A percentile compares a stretch with the other conserved stretches of the same genome.
These are phyloP conservation scores for Dendronephthya gigantea DNA, from an alignment of 64 coral and sea anemone genomes.

Conservation along the genomic window DNA sequence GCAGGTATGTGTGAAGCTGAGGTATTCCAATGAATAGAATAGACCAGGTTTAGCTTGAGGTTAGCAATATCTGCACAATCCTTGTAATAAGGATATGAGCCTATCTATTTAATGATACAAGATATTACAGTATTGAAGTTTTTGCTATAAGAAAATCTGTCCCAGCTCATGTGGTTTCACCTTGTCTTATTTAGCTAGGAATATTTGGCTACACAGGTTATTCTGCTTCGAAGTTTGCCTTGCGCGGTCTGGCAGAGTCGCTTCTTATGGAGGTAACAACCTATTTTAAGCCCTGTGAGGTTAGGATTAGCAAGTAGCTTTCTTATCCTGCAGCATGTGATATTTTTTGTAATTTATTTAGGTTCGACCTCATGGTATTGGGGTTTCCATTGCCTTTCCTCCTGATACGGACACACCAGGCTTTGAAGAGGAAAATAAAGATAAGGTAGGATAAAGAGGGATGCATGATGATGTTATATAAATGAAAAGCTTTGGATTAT, in stretches of 20 bases:
- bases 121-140: too few species aligned
- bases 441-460: slow-evolving; percentile 46
- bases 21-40: too few species aligned
- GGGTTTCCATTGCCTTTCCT: slow-evolving; percentile 79
- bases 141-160: too few species aligned
- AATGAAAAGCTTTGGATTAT: too few species aligned
- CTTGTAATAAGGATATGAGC: too few species aligned
- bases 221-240: slow-evolving; percentile 82
- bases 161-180: too few species aligned
- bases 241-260: slow-evolving; percentile 75
- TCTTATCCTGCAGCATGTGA: too few species aligned
- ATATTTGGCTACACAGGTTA: slow-evolving; percentile 86
- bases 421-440: slow-evolving; percentile 88
- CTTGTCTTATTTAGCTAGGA: slow-evolving; percentile 93
- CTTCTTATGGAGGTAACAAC: slow-evolving; percentile 82
- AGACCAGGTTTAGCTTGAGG: too few species aligned
- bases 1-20: slow-evolving; percentile 39
- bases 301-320: neutral
- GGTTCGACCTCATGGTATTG: slow-evolving; percentile 80
- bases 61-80: too few species aligned
- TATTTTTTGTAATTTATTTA: neutral
- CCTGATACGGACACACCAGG: slow-evolving; percentile 97
- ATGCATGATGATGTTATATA: too few species aligned
- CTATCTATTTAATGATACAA: too few species aligned
- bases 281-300: too few species aligned